Percentiles rank a stretch among this genome's conserved stretches.
Conservation (phyloP, 2,888 invertebrate species). For the Eupithecia inturbata region DNA sequence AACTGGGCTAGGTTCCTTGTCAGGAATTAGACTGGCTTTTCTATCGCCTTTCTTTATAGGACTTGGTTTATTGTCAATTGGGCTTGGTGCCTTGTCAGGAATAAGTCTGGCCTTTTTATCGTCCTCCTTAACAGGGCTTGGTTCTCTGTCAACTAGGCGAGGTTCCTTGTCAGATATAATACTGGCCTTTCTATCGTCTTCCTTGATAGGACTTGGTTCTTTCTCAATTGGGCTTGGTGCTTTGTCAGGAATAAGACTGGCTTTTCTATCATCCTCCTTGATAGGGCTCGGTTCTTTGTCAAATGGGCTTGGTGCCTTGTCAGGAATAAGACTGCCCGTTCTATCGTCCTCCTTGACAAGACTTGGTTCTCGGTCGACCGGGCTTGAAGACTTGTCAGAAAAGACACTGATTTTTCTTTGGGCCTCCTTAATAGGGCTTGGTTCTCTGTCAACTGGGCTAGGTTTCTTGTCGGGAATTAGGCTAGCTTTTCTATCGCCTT, state of each 20-base stretch:
- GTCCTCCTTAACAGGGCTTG: background rate
- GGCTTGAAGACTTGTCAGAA: background rate
- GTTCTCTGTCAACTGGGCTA: background rate
- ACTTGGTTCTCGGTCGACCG: background rate
- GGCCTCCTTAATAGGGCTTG: slow-evolving; percentile 15
- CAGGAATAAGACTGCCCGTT: slow-evolving; percentile 13
- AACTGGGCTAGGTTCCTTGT: slow-evolving; percentile 3
- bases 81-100: slow-evolving; percentile 30
- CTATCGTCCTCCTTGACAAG: slow-evolving; percentile 19
- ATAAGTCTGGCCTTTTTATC: too few relatives aligned
- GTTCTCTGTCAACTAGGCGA: background rate
- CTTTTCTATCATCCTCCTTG: slow-evolving; percentile 15
- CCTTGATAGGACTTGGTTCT: background rate
- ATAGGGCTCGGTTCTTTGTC: too few relatives aligned
- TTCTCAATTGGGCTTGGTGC: slow-evolving; percentile 21
- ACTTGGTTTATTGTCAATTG: background rate
- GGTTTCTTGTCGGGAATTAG: slow-evolving; percentile 3
- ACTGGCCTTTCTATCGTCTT: slow-evolving; percentile 19
- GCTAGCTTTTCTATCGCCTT: slow-evolving; percentile 17
- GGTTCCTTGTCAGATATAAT: slow-evolving; percentile 9
- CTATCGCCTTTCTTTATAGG: slow-evolving; percentile 14
- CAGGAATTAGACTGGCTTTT: slow-evolving; percentile 16
- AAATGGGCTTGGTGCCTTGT: slow-evolving; percentile 33
- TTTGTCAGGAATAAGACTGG: slow-evolving; percentile 22
- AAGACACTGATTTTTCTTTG: slow-evolving; percentile 21